Evolutionary conservation across 1,140 invertebrate species (phyloP), one percentile per base, ranked within the genome.

Genomic region (Aplysia californica): DNA sequence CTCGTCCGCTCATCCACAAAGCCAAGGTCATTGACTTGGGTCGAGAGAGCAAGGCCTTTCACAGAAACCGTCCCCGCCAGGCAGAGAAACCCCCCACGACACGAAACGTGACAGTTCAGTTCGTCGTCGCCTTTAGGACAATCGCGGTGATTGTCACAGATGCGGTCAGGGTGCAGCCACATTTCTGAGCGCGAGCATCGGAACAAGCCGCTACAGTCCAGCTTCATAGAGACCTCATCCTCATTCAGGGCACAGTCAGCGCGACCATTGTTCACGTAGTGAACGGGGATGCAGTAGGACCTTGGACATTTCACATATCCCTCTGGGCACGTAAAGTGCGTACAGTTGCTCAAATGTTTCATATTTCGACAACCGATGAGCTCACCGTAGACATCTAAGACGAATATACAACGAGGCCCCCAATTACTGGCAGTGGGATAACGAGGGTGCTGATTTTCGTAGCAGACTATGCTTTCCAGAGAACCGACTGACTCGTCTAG

Each of bases 271-370:
- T 71, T 5, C 0, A 55, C 15, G n/a, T 56, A 71, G 21, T 55
- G 41, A 31, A 56, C 36, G 6, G 68, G 41, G 18, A 71, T 71
- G 29, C 50, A 71, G 50, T 71, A 71, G 5, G 68, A 56, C 1
- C 50, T 44, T n/a, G 68, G 68, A 26, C 68, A 71, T 38, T 71
- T 71, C 6, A 58, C 2, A 33, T 33, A 71, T 15, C 68, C 68
- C 44, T 58, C 44, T 3, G 68, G 44, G 26, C 68, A 71, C 1
- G 2, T 21, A 38, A 56, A 71, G 23, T 2, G 4, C 1, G 3
- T n/a, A 29, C 68, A 71, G 50, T 36, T 58, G 31, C 35, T 15
- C 23, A 71, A 58, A 35, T 71, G 68, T 55, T 3, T 31, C 68
- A 71, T 56, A 21, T 71, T 58, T 10, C 44, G 10, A 23, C 68